Evolutionary conservation across 2,113 vertebrate species (phyloP).

Genomic region (Malurus cyaneus): DNA sequence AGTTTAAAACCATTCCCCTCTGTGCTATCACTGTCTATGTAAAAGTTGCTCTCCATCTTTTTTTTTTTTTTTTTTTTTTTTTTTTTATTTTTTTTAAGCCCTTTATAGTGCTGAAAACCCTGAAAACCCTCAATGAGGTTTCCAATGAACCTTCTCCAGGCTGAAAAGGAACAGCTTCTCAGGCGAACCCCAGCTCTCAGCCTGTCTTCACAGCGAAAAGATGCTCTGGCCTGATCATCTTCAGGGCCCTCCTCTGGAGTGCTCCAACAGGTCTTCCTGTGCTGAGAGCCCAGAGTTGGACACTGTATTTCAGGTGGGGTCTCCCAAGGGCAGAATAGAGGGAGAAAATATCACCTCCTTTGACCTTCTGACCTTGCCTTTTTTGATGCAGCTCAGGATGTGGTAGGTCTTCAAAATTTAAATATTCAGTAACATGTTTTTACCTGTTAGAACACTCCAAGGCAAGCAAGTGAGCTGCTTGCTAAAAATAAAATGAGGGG

Average conservation of each 20-base stretch:
- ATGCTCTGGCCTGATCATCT: background rate
- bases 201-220: background rate
- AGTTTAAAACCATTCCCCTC: background rate
- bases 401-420: no score
- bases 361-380: no score
- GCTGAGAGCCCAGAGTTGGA: no score
- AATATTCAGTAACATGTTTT: no score
- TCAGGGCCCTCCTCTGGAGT: no score
- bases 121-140: background rate
- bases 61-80: background rate
- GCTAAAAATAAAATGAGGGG: background rate
- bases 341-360: no score
- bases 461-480: background rate
- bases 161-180: background rate
- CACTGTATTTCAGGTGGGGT: no score
- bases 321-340: no score
- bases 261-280: no score
- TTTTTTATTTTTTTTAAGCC: background rate
- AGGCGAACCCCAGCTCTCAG: fast-evolving
- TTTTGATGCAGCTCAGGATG: no score
- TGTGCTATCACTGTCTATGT: background rate
- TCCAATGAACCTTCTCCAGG: background rate
- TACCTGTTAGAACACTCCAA: background rate
- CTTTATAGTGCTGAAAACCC: background rate
- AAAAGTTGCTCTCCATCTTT: background rate